Base-by-base conservation (phyloP, 2,113 vertebrate genomes). In the Myxocyprinus asiaticus region DNA sequence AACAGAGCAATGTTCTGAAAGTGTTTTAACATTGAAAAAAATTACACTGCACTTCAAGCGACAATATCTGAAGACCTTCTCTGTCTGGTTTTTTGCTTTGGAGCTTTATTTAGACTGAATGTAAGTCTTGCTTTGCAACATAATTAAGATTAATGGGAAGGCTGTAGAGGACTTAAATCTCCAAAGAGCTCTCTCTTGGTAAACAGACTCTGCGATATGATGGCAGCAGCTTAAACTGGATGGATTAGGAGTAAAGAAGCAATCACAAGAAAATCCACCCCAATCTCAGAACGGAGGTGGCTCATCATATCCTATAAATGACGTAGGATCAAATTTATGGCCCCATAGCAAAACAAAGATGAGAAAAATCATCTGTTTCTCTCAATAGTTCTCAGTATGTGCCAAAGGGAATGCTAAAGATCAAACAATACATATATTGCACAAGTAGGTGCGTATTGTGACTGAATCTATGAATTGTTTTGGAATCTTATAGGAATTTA, bases 311-410 rank as follows among this genome's bases (percentile, higher is more conserved):
- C 6, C 67, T 12, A 6, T 45, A 59, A 78, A 65, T 68, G 71
- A 42, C 67, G 64, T 62, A 3, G 12, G 63, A 68, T 83, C 14
- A 81, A 53, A n/a, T 44, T 72, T 58, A 58, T 65, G 69, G 3
- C 48, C 64, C n/a, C 66, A 33, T 55, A 62, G 50, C 50, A 74
- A 51, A 48, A 83, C 33, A 62, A 4, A 55, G 15, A 48, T 56
- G 17, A 11, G 42, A 10, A 8, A 11, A 72, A 81, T 76, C 22
- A 58, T 42, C 7, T 8, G 56, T 17, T 68, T 81, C 58, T 66
- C 53, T n/a, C 3, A 63, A 63, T 67, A 10, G 5, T 3, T 72
- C 9, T 72, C n/a, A 45, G 55, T 10, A 50, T 58, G 10, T 72
- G 67, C 11, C 22, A 55, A 8, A 69, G 7, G 12, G 11, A 68